These are phyloP conservation scores for Apeira syringaria DNA, from an alignment of 2,888 invertebrate species.

Conservation along the genomic window DNA sequence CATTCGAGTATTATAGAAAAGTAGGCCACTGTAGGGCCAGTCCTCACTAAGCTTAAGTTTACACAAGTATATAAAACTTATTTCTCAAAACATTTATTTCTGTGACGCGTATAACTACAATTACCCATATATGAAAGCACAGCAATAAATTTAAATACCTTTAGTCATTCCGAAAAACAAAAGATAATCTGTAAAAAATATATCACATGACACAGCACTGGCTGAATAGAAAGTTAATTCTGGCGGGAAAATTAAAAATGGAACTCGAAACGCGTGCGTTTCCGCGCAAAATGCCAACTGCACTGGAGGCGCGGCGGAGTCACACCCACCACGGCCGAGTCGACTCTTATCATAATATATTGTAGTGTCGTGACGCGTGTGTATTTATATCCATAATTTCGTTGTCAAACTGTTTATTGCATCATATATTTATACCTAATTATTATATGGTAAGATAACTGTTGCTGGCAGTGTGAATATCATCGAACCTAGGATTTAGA, in stretches of 20 bases:
- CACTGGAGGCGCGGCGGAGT: slow-evolving; percentile 60
- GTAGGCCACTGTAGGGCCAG: neutral
- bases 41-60: neutral
- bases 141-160: slow-evolving; percentile 32
- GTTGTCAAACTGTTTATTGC: slow-evolving; percentile 26
- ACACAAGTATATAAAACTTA: neutral
- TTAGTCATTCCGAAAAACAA: slow-evolving; percentile 36
- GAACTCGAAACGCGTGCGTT: slow-evolving; percentile 39
- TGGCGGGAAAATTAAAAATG: slow-evolving; percentile 36
- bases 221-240: slow-evolving; percentile 21
- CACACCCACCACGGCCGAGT: slow-evolving; percentile 49
- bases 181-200: slow-evolving; percentile 14
- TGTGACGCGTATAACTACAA: too few species aligned
- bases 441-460: slow-evolving; percentile 26
- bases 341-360: slow-evolving; percentile 40
- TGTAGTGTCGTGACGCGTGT: slow-evolving; percentile 34
- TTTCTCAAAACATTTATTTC: too few species aligned
- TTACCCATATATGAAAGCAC: too few species aligned
- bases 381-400: slow-evolving; percentile 31
- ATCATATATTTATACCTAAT: slow-evolving; percentile 32
- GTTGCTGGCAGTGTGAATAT: too few species aligned
- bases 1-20: slow-evolving; percentile 1
- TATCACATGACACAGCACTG: slow-evolving; percentile 31
- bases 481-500: too few species aligned
- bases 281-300: slow-evolving; percentile 36